Conservation (phyloP, 1,140 invertebrate genomes). For the Thalassaphorura encarpata region DNA sequence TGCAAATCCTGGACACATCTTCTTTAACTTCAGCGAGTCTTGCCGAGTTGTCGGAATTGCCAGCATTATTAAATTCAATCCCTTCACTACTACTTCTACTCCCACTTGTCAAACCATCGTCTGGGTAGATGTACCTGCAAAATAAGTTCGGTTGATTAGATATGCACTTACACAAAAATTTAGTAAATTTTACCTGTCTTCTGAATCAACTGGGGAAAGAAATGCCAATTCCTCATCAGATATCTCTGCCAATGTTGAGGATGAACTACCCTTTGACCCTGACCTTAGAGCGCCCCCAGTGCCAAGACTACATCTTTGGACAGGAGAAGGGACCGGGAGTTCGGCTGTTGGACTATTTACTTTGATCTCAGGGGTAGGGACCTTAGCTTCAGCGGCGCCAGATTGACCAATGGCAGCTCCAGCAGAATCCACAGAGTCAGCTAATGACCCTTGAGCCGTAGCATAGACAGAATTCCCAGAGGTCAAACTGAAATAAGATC, state of each 20-base stretch:
- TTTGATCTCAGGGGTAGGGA: too few species aligned
- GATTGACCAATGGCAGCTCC: background rate
- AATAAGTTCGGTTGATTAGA: background rate
- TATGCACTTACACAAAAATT: background rate
- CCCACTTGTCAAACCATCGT: background rate
- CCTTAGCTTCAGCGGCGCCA: background rate
- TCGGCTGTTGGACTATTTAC: too few species aligned
- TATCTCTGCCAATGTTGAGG: too few species aligned
- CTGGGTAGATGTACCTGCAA: background rate
- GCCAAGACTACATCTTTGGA: background rate
- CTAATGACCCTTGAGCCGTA: conserved; percentile 15
- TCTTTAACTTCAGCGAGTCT: conserved; percentile 13
- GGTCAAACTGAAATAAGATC: conserved; percentile 20
- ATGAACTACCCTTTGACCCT: background rate
- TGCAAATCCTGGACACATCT: conserved; percentile 27
- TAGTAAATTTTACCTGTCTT: background rate
- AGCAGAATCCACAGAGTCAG: too few species aligned
- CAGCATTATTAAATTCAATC: background rate
- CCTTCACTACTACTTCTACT: background rate
- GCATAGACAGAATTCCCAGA: conserved; percentile 25
- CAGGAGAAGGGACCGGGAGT: too few species aligned
- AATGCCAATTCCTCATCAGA: background rate
- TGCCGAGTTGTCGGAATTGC: background rate
- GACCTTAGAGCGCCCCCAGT: background rate
- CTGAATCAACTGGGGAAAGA: background rate